Evolutionary conservation across 2,113 vertebrate species (phyloP), one percentile per base, ranked within the genome.

Genomic region (Pituophis catenifer): DNA sequence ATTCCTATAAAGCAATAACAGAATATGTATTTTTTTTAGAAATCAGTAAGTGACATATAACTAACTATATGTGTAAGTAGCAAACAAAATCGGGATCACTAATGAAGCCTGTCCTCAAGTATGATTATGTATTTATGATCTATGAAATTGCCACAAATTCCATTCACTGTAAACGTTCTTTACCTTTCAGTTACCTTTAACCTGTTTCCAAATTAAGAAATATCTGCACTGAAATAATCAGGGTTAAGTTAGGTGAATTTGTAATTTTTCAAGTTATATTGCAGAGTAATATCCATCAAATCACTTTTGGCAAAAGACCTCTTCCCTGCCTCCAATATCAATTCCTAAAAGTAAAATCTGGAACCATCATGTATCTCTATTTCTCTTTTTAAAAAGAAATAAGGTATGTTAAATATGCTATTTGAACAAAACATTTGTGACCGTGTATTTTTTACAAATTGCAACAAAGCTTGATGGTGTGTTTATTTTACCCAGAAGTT

Each of bases 1-100:
- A 99, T 95, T 99, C 98, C 99, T 99, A 54, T 92, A 95, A 91
- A 94, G 52, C 23, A 89, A n/a, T 55, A 33, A 92, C 54, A 92
- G 26, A 6, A 53, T 81, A 26, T 91, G 12, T 91, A 23, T 89
- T 88, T 52, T 48, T 55, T 89, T 11, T 6, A 59, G 57, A 86
- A 29, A 52, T 50, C 21, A 91, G 59, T 15, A 92, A 70, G 13
- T 33, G 33, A 19, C 8, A 48, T 29, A 70, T 12, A 24, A 44
- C 38, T 44, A 10, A 2, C 8, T 88, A 12, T 92, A 70, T 24
- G 4, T 75, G 9, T 5, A 19, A 1, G 48, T 50, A 11, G 81
- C 44, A 87, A 87, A 75, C 29, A 91, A 55, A 65, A 44, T 19
- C 17, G 12, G 89, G 29, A 81, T 81, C 19, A 81, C 44, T 38